Base-by-base conservation (phyloP, 2,113 vertebrate genomes). In the Hyla sarda region DNA sequence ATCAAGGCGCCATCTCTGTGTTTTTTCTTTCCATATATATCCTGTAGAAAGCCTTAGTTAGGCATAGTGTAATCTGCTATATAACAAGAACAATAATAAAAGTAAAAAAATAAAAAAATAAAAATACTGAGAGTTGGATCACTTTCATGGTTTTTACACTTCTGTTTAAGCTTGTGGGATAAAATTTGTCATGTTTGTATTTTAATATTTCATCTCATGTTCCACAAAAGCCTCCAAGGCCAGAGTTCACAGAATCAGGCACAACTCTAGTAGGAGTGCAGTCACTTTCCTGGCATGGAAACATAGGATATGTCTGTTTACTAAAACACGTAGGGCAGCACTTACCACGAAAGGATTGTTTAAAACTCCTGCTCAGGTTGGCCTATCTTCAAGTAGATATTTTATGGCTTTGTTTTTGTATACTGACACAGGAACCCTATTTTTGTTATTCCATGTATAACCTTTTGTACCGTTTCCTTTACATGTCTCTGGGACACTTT, bases 231-330 rank as follows among this genome's bases (percentile, higher is more conserved):
- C 5, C 45, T 65, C 28, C 83, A 34, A 34, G 58, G 83, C 19
- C 84, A 17, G 17, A 19, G 50, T 72, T 82, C 32, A 19, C 25
- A 5, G 50, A 85, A 67, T 80, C 84, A 86, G 21, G 69, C 12
- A 62, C 52, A 32, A 69, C 52, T 72, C 52, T 45, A 14, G 28
- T 62, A 28, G 45, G 28, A 56, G 58, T 28, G 21, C 23, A 37
- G 32, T 25, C 34, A 73, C 67, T 86, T 86, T 86, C 84, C 84
- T 86, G 84, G 84, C 67, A 73, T 71, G 48, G 34, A 81, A 41
- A 37, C 25, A 74, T 69, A 87, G 77, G 85, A 87, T 87, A 81
- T 32, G 69, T 87, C 52, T 87, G 85, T 81, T 87, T 87, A 82
- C 81, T 45, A 74, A 82, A 81, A 52, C 48, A 48, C 30, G 52